Conservation (phyloP, 2,888 invertebrate species). For the Portevinia maculata region DNA sequence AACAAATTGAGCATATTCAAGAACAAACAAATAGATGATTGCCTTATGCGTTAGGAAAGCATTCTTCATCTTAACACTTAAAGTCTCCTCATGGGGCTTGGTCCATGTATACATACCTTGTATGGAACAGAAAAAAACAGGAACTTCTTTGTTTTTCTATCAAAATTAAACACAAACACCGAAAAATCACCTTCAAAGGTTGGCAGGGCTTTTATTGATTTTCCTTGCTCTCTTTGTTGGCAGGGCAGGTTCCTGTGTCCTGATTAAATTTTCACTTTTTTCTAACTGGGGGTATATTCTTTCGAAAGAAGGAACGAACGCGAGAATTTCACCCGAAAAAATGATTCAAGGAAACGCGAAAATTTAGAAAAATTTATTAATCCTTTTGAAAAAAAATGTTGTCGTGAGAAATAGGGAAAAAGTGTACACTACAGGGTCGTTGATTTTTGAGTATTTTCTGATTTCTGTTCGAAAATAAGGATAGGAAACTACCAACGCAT, state of each 20-base stretch:
- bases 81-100: slow-evolving; percentile 28
- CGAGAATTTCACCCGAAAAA: slow-evolving; percentile 1
- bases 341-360: background rate
- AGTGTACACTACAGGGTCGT: slow-evolving; percentile 26
- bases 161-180: slow-evolving; percentile 38
- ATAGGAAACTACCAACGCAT: slow-evolving; percentile 58
- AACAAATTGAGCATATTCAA: slow-evolving; percentile 1
- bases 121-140: slow-evolving; percentile 2
- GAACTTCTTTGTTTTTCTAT: slow-evolving; percentile 15
- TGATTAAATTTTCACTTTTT: slow-evolving; percentile 24
- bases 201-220: slow-evolving; percentile 65
- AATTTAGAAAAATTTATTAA: background rate
- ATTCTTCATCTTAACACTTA: slow-evolving; percentile 8
- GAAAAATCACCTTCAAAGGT: slow-evolving; percentile 34
- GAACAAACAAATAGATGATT: slow-evolving; percentile 1
- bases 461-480: slow-evolving; percentile 9
- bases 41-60: slow-evolving; percentile 13
- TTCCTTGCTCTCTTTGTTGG: slow-evolving; percentile 40
- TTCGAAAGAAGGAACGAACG: background rate
- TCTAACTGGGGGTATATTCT: no score
- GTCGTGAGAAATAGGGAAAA: slow-evolving; percentile 9
- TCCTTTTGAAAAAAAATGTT: background rate
- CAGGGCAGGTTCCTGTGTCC: slow-evolving; percentile 24
- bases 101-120: slow-evolving; percentile 53
- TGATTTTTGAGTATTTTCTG: slow-evolving; percentile 37